These are phyloP conservation scores for Netta rufina DNA, from an alignment of 2,797 vertebrate genomes.

Conservation along the genomic window DNA sequence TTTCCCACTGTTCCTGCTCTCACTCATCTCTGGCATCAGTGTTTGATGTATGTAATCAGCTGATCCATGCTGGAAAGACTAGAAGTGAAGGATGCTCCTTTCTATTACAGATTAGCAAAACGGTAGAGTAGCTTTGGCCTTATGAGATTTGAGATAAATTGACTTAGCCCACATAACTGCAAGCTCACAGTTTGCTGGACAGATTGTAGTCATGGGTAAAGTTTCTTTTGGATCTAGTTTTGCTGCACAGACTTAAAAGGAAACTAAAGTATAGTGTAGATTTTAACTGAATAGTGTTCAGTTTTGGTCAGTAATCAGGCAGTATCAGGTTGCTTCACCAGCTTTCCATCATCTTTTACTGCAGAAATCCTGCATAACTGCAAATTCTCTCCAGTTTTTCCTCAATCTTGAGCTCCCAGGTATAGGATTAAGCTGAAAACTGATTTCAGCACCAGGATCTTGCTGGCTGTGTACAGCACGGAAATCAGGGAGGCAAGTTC, in stretches of 20 bases:
- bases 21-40: background rate
- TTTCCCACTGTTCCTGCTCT: constrained; percentile 51
- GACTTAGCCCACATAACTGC: background rate
- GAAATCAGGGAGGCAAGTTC: background rate
- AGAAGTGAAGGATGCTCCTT: constrained; percentile 58
- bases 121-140: constrained; percentile 19
- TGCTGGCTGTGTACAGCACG: background rate
- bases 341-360: background rate
- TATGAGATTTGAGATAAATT: constrained; percentile 38
- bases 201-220: background rate
- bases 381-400: background rate
- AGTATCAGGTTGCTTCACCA: background rate
- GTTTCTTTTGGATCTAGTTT: background rate
- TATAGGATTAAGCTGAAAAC: background rate
- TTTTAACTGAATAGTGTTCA: background rate
- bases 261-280: background rate
- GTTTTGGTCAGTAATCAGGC: background rate
- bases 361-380: background rate
- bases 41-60: constrained; percentile 42
- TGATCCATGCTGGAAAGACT: constrained; percentile 51
- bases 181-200: background rate
- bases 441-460: background rate
- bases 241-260: background rate
- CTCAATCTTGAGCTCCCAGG: background rate
- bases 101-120: constrained; percentile 50